Conservation (phyloP, 2,888 invertebrate genomes). For the Heliconius cydno region DNA sequence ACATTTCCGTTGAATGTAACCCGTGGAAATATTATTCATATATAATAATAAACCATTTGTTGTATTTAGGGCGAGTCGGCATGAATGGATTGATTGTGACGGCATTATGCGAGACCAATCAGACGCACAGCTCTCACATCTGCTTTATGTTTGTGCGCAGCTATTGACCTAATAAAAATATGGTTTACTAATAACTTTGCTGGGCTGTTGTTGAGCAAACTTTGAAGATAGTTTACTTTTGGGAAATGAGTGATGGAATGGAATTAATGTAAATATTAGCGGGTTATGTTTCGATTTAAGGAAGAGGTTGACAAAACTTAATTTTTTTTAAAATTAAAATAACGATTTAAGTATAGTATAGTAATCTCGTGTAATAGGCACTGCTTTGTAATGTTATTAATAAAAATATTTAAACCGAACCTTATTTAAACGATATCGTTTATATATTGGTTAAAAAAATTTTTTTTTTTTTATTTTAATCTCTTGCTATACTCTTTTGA, state of each 20-base stretch:
- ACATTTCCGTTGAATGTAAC: not conserved
- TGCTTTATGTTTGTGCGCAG: constrained; percentile 40
- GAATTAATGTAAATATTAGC: rapidly evolving
- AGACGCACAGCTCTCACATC: constrained; percentile 35
- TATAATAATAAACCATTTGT: constrained; percentile 5
- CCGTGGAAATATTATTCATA: constrained; percentile 16
- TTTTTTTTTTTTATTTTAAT: no score
- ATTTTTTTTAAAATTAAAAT: no score
- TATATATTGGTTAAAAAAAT: no score
- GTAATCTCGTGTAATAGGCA: no score
- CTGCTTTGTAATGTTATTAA: no score
- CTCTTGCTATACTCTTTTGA: no score
- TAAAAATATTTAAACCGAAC: no score
- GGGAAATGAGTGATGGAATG: not conserved
- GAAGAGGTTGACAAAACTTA: not conserved
- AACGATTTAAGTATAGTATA: no score
- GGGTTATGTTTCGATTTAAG: not conserved
- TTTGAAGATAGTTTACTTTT: not conserved
- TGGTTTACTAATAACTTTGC: constrained; percentile 49
- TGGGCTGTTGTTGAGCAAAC: not conserved
- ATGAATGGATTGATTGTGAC: constrained; percentile 42
- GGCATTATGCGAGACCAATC: constrained; percentile 33
- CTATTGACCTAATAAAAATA: constrained; percentile 45
- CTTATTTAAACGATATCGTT: no score
- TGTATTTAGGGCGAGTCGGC: constrained; percentile 38